Evolutionary conservation across 1,140 invertebrate species (phyloP), one percentile per base, ranked within the genome.

Genomic region (Pseudomyrmex concolor): DNA sequence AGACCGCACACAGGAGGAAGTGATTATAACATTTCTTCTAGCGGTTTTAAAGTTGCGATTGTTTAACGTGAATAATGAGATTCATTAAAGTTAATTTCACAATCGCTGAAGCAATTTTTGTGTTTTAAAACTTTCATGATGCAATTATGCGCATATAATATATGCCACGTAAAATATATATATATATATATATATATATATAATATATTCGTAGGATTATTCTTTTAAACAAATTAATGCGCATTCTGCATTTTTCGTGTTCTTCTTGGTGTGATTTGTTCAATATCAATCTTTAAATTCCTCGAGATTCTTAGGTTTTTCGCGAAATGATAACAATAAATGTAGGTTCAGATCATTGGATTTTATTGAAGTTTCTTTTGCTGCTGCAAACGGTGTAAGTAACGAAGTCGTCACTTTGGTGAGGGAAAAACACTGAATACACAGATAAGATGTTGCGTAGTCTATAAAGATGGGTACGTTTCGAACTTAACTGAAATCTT

Each of bases 361-460:
- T 64, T 72, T 72, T 82, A 74, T 82, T 63, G 48, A 54, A 63
- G 59, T 74, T 55, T 34, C 34, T 34, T 34, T 51, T 60, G 81
- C 59, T 66, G 66, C 72, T 66, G 25, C 34, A 34, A 34, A 51
- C 55, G 50, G 60, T 34, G 43, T 80, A 59, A 80, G 66, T 80
- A 60, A 82, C 83, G 77, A 72, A 67, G 55, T 74, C 63, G 59
- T 86, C 59, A 64, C 67, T 86, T 86, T 51, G 68, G 60, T 80
- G 83, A 68, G 81, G 85, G 80, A 90, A 86, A 34, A 92, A 92
- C 88, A 90, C 83, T 85, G 84, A 90, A 91, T 91, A 91, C 84
- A 84, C 71, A 70, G 81, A 74, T 83, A 86, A 86, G 84, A 78
- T 88, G 84, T 85, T 86, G 88, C 85, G 83, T 85, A 86, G 89